A percentile compares a stretch with the other conserved stretches of the same genome.
These are phyloP conservation scores for Harpalus rubripes DNA, from an alignment of 2,888 invertebrate species.

Conservation along the genomic window DNA sequence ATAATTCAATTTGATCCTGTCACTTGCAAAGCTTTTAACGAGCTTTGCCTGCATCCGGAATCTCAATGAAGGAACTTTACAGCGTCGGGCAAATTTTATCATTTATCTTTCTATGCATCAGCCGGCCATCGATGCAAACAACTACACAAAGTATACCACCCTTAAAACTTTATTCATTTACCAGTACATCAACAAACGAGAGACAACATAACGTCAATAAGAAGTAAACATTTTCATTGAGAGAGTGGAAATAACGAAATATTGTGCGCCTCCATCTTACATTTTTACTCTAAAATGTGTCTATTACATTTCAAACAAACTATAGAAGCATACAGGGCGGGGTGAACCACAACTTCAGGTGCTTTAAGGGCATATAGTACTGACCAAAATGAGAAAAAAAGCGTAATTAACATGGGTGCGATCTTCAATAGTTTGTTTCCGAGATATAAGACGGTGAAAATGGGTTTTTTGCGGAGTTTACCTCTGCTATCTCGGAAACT, in stretches of 20 bases:
- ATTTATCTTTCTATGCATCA: slow-evolving; percentile 41
- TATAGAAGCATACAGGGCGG: too few relatives aligned
- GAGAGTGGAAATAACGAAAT: not conserved
- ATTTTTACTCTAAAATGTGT: not conserved
- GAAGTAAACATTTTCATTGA: not conserved
- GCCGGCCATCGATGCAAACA: not conserved
- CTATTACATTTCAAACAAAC: too few relatives aligned
- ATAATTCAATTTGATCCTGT: slow-evolving; percentile 54
- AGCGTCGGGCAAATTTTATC: slow-evolving; percentile 37
- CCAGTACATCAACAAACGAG: not conserved
- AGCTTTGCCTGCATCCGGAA: slow-evolving; percentile 33
- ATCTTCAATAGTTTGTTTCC: too few relatives aligned
- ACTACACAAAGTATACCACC: not conserved
- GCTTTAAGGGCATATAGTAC: too few relatives aligned
- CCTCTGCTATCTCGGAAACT: too few relatives aligned
- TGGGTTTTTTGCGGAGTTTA: too few relatives aligned
- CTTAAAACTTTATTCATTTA: not conserved
- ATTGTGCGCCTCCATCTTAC: not conserved
- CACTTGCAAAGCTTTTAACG: slow-evolving; percentile 53
- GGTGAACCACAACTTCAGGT: too few relatives aligned
- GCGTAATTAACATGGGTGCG: too few relatives aligned
- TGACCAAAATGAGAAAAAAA: too few relatives aligned
- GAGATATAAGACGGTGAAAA: too few relatives aligned
- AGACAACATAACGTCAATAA: not conserved
- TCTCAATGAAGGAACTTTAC: slow-evolving; percentile 43